A percentile compares a stretch with the other conserved stretches of the same genome.
Evolutionary conservation across 23 tunicate genomes (phyloP).

Genomic region (Ciona savignyi): DNA sequence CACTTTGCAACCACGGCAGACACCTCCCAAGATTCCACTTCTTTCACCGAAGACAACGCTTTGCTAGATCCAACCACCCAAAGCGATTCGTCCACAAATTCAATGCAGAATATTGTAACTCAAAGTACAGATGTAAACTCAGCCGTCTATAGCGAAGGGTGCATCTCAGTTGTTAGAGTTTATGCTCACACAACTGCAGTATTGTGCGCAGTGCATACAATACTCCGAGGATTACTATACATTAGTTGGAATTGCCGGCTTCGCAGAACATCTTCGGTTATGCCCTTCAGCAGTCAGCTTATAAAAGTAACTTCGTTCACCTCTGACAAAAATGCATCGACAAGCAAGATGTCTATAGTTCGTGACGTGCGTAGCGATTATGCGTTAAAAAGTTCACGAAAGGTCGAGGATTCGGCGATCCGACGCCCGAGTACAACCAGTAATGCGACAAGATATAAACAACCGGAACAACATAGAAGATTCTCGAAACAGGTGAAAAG

Average conservation of each 20-base stretch:
- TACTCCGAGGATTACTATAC: background rate
- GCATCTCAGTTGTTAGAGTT: background rate
- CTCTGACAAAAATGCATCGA: background rate
- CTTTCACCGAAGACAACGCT: too few species aligned
- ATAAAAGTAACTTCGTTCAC: background rate
- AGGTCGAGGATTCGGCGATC: too few species aligned
- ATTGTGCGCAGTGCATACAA: background rate
- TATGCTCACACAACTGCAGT: background rate
- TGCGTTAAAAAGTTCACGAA: background rate
- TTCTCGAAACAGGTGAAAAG: too few species aligned
- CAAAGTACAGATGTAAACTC: background rate
- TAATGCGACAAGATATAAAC: background rate
- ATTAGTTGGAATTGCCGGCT: background rate
- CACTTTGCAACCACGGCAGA: background rate
- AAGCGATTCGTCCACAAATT: too few species aligned
- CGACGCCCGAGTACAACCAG: background rate
- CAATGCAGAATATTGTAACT: too few species aligned
- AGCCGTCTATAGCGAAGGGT: background rate
- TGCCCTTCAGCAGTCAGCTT: background rate
- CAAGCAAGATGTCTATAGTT: background rate
- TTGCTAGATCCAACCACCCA: too few species aligned
- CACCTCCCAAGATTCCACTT: too few species aligned
- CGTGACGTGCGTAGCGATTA: background rate
- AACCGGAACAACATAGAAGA: too few species aligned
- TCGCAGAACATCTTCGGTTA: background rate